Evolutionary conservation across 2,797 vertebrate species (phyloP).

Genomic region (Tinamus major): DNA sequence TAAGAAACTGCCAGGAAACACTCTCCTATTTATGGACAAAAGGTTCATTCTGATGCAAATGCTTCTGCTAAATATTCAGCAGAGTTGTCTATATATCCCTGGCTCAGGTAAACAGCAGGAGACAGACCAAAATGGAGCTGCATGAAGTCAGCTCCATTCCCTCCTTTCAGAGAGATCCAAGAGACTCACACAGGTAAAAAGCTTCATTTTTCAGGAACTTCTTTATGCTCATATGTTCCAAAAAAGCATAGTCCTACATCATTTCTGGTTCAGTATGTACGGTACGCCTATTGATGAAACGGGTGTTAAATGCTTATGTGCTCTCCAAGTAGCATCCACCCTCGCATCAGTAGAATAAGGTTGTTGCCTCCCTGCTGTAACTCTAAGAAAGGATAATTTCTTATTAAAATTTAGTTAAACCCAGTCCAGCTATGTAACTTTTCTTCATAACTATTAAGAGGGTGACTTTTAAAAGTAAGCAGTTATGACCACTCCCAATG

Average conservation of each 20-base stretch:
- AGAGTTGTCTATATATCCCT: not conserved
- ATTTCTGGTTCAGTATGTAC: not conserved
- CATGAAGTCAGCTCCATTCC: not conserved
- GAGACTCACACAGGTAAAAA: not conserved
- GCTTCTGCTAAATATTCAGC: not conserved
- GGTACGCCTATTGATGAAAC: not conserved
- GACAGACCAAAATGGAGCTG: not conserved
- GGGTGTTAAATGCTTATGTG: rapidly evolving
- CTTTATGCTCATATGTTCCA: not conserved
- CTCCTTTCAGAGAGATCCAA: not conserved
- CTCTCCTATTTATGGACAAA: slow-evolving; percentile 2
- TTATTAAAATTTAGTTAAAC: not conserved
- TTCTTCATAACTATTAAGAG: not conserved
- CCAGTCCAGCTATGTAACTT: not conserved
- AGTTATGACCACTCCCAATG: not conserved
- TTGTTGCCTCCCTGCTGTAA: not conserved
- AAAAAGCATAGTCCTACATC: not conserved
- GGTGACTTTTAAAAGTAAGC: not conserved
- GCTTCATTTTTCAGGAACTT: not conserved
- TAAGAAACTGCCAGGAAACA: slow-evolving; percentile 31
- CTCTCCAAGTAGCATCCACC: rapidly evolving
- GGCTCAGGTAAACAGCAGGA: not conserved
- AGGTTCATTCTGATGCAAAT: slow-evolving; percentile 48
- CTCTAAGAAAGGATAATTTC: not conserved
- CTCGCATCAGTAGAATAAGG: not conserved